Percentiles rank a stretch among this genome's conserved stretches.
These are phyloP conservation scores for Thysanoteuthis rhombus DNA, from an alignment of 2,888 invertebrate genomes.

Conservation along the genomic window DNA sequence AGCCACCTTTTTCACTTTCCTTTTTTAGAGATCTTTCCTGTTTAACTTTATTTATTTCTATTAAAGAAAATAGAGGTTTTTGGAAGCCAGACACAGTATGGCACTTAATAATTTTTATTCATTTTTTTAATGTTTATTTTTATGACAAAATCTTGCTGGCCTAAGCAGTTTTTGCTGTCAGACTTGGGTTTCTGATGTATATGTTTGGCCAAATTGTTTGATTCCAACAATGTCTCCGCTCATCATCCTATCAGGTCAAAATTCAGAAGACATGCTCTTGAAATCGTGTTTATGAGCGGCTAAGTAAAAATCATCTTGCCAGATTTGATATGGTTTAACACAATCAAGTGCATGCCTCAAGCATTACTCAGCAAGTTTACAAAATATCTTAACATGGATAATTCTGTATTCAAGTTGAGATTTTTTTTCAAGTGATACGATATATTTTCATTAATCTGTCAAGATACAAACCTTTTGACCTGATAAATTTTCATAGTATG, in stretches of 20 bases:
- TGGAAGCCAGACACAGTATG: background rate
- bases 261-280: no score
- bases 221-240: background rate
- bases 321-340: no score
- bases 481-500: no score
- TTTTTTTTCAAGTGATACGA: no score
- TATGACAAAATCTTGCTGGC: background rate
- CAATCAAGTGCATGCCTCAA: no score
- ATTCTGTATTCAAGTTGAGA: no score
- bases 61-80: background rate
- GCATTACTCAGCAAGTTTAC: no score
- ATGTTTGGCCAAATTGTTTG: background rate
- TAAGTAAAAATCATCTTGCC: no score
- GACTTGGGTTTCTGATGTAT: background rate
- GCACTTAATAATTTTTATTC: background rate
- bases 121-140: background rate
- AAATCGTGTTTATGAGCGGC: no score
- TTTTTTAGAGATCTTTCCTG: background rate
- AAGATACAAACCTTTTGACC: no score
- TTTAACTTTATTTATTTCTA: background rate
- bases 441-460: no score
- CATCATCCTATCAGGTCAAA: background rate
- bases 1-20: background rate
- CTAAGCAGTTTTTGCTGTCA: background rate
- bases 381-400: no score